phyloP scores from a whole-genome alignment of 2,113 vertebrate species.

The Pygoscelis antarcticus region DNA sequence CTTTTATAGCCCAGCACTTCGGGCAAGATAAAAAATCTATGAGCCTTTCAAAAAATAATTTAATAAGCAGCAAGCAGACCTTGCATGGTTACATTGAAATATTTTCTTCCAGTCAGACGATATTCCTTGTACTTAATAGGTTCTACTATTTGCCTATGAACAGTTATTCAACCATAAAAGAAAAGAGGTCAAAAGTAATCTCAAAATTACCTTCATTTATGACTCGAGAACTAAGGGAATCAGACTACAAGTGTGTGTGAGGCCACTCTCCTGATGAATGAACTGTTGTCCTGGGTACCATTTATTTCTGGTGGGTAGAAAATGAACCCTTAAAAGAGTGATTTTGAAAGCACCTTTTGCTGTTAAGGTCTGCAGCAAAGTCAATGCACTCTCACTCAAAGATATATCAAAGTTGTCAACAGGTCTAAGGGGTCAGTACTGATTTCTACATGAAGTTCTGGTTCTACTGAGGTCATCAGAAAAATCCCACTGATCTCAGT shows the following conservation, averaged over 20 bases:
- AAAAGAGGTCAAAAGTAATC: background rate
- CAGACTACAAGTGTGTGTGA: background rate
- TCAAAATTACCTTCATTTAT: background rate
- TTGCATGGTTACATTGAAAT: background rate
- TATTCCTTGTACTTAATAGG: background rate
- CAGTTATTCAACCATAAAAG: background rate
- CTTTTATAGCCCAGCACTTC: background rate
- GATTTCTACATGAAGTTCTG: background rate
- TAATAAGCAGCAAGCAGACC: background rate
- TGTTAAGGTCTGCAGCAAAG: background rate
- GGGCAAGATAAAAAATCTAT: background rate
- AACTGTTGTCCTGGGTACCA: rapidly evolving
- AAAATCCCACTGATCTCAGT: background rate
- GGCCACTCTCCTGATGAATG: background rate
- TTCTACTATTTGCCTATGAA: background rate
- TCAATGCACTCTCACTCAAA: background rate
- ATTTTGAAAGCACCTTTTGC: background rate
- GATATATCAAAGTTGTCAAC: background rate
- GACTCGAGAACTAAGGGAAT: background rate
- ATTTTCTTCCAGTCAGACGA: background rate
- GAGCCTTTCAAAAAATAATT: background rate
- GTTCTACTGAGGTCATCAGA: background rate
- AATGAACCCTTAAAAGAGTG: background rate
- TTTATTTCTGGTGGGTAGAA: background rate
- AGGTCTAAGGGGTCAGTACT: background rate